Conservation (phyloP, 1,140 invertebrate species). For the Macrotrachela quadricornifera region DNA sequence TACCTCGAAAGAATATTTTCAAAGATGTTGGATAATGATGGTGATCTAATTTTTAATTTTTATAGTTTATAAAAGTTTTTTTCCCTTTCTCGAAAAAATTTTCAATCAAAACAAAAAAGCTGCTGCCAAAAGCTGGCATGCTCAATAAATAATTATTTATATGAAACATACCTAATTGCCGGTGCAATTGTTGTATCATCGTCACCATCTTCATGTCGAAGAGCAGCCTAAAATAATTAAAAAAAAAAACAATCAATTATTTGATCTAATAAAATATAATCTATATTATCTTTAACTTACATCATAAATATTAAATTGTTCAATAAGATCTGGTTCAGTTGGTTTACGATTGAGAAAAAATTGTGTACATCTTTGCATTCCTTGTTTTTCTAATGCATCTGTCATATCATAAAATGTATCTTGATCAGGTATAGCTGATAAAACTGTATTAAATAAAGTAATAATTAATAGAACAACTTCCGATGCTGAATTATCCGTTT, state of each 20-base stretch:
- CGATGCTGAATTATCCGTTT: slow-evolving; percentile 35
- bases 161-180: too few relatives aligned
- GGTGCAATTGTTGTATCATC: slow-evolving; percentile 1
- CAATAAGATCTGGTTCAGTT: slow-evolving; percentile 68
- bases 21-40: too few relatives aligned
- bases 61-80: too few relatives aligned
- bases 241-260: neutral
- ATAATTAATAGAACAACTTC: slow-evolving; percentile 5
- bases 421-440: slow-evolving; percentile 83
- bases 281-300: slow-evolving; percentile 11
- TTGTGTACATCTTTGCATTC: slow-evolving; percentile 70
- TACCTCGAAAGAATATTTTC: too few relatives aligned
- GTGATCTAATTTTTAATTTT: too few relatives aligned
- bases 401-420: slow-evolving; percentile 95
- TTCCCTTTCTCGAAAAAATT: too few relatives aligned
- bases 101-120: too few relatives aligned
- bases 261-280: neutral
- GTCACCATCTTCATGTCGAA: slow-evolving; percentile 59
- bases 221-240: slow-evolving; percentile 40
- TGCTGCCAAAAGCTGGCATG: too few relatives aligned
- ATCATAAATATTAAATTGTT: slow-evolving; percentile 84
- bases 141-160: too few relatives aligned
- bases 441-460: slow-evolving; percentile 5
- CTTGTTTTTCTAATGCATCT: slow-evolving; percentile 80
- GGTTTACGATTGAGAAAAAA: slow-evolving; percentile 35